A percentile compares a stretch with the other conserved stretches of the same genome.
Conservation (phyloP, 2,797 vertebrate genomes). For the Halcyon chelicuti region DNA sequence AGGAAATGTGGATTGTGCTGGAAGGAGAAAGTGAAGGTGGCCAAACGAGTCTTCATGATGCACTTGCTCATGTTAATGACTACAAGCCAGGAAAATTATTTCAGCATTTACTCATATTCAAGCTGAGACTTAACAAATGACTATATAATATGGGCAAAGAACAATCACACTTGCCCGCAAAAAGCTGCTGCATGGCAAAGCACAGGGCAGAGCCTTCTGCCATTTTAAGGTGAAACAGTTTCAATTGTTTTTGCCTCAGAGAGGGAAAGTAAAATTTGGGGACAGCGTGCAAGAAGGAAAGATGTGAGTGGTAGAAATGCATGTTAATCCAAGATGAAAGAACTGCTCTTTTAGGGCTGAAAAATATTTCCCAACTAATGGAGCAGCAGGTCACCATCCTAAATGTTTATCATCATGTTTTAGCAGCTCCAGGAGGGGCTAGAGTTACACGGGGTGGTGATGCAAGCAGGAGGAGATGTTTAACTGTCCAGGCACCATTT, state of each 20-base stretch:
- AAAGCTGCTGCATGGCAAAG: not conserved
- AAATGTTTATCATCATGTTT: rapidly evolving
- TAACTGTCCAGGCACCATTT: not conserved
- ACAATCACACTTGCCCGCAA: not conserved
- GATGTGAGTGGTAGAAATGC: not conserved
- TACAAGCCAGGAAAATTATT: not conserved
- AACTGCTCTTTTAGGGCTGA: not conserved
- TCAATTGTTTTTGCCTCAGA: not conserved
- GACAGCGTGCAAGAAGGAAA: not conserved
- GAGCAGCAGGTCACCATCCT: not conserved
- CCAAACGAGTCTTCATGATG: not conserved
- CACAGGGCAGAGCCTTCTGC: not conserved
- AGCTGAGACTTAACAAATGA: not conserved
- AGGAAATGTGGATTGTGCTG: not conserved
- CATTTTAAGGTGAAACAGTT: not conserved
- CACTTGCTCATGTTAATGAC: not conserved
- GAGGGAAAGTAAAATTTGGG: not conserved
- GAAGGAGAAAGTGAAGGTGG: not conserved
- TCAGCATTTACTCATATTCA: not conserved
- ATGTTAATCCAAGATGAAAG: not conserved
- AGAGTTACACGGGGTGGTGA: not conserved
- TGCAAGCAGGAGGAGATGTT: not conserved
- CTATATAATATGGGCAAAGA: not conserved
- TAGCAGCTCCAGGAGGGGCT: not conserved
- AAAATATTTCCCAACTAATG: not conserved